Evolutionary conservation across 2,888 invertebrate genomes (phyloP).

Genomic region (Amphimallon solstitiale): DNA sequence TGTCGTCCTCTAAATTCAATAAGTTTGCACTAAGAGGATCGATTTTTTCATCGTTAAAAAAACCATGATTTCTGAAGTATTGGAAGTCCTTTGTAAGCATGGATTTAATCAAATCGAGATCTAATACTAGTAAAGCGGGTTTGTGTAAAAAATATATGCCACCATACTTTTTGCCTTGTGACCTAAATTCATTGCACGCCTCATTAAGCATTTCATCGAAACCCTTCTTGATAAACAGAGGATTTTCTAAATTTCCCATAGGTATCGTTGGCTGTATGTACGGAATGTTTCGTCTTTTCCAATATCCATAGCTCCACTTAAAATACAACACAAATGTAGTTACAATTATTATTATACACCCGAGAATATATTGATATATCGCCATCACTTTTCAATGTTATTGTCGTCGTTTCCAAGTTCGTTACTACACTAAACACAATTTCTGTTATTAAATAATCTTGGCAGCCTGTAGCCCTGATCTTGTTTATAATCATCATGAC

Average conservation of each 20-base stretch:
- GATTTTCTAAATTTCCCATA: slow-evolving; percentile 29
- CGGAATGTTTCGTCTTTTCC: slow-evolving; percentile 25
- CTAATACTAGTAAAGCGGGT: slow-evolving; percentile 28
- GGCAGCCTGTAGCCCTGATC: too few relatives aligned
- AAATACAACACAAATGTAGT: slow-evolving; percentile 18
- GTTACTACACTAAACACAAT: too few relatives aligned
- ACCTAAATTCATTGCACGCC: slow-evolving; percentile 2
- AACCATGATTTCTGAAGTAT: slow-evolving; percentile 70
- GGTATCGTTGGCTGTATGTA: slow-evolving; percentile 20
- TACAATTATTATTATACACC: too few relatives aligned
- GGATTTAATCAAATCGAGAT: slow-evolving; percentile 48
- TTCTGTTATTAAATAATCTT: too few relatives aligned
- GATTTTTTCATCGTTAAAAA: background rate
- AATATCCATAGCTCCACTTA: slow-evolving; percentile 34
- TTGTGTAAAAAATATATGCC: slow-evolving; percentile 41
- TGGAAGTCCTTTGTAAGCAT: slow-evolving; percentile 69
- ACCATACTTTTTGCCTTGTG: background rate
- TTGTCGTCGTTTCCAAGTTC: too few relatives aligned
- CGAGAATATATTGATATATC: too few relatives aligned
- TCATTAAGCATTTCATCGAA: background rate
- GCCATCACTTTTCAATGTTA: too few relatives aligned
- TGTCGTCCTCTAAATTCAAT: slow-evolving; percentile 20
- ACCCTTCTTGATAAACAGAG: background rate
- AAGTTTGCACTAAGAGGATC: slow-evolving; percentile 20
- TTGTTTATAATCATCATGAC: too few relatives aligned